Conservation (phyloP, 2,797 vertebrate genomes). For the Epinephelus malabaricus region DNA sequence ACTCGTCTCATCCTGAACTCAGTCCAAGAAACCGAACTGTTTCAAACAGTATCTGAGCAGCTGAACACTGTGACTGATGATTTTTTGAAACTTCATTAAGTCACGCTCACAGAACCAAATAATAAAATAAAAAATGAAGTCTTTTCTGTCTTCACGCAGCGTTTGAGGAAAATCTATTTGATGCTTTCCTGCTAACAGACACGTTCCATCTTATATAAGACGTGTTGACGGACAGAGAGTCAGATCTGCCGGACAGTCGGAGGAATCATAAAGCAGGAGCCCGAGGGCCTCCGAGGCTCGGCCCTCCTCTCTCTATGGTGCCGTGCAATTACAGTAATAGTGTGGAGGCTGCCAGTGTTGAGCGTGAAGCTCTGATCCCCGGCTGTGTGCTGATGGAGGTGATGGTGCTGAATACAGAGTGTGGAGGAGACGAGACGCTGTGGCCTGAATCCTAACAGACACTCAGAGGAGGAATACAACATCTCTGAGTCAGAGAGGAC, state of each 20-base stretch:
- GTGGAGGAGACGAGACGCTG: constrained; percentile 28
- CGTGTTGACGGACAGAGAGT: constrained; percentile 22
- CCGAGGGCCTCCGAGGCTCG: constrained; percentile 21
- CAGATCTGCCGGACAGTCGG: constrained; percentile 20
- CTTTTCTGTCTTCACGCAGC: neutral
- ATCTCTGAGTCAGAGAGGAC: neutral
- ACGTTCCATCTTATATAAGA: constrained; percentile 1
- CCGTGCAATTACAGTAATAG: constrained; percentile 57
- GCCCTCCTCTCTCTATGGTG: constrained; percentile 37
- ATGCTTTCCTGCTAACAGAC: neutral
- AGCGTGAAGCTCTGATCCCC: constrained; percentile 52
- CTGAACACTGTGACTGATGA: neutral
- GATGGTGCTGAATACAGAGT: constrained; percentile 63
- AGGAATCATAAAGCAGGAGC: constrained; percentile 40
- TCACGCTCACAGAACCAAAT: neutral
- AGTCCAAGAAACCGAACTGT: too few species aligned
- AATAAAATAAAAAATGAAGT: neutral
- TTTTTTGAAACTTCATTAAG: neutral
- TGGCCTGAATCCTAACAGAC: constrained; percentile 59
- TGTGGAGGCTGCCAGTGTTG: constrained; percentile 44
- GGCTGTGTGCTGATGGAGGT: constrained; percentile 49
- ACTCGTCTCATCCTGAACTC: too few species aligned
- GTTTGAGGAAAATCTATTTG: neutral
- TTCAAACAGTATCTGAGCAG: neutral
- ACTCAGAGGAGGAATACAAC: constrained; percentile 9